Base-by-base conservation (phyloP, 2,113 vertebrate genomes). In the Ardeotis arabs region DNA sequence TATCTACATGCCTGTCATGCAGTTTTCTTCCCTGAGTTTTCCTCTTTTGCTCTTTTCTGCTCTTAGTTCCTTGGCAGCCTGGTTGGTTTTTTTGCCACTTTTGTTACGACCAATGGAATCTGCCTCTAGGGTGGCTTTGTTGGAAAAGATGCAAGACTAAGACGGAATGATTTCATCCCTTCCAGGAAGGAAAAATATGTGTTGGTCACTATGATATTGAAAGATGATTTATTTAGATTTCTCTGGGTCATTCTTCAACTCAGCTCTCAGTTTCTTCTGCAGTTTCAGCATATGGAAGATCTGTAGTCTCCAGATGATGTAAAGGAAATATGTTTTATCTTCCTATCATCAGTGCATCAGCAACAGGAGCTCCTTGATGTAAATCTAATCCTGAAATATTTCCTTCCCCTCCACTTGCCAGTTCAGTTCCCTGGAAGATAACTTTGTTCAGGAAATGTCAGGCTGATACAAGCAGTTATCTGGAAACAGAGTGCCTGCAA, bases 321-420 rank as follows among this genome's bases (percentile, higher is more conserved):
- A 87, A 96, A 78, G 52, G 90, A 93, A 93, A 53, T 78, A 84
- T 1, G 13, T 81, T 96, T 92, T 96, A 95, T 96, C 90, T 96
- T 93, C 66, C 62, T 93, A 93, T 95, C 95, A 82, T 87, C 95
- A 89, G 39, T 84, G 66, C 69, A 94, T 93, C 90, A 92, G 90
- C 95, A 94, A 76, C 94, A 87, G 86, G 66, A 95, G 91, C 92
- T 92, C 93, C 89, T 87, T 93, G 92, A 95, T 97, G 93, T 85
- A 95, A 92, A 95, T 93, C 92, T 95, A 89, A 77, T 84, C 59
- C 77, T 92, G 69, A 84, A 96, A 58, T 92, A 72, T 45, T 94
- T 96, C 90, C 84, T 96, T 93, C 84, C 93, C 15, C 37, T 95
- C 58, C 58, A 66, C 94, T 91, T 96, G 87, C 49, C 74, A 91